Evolutionary conservation across 2,888 invertebrate genomes (phyloP), one percentile per base, ranked within the genome.

Genomic region (Dascillus cervinus): DNA sequence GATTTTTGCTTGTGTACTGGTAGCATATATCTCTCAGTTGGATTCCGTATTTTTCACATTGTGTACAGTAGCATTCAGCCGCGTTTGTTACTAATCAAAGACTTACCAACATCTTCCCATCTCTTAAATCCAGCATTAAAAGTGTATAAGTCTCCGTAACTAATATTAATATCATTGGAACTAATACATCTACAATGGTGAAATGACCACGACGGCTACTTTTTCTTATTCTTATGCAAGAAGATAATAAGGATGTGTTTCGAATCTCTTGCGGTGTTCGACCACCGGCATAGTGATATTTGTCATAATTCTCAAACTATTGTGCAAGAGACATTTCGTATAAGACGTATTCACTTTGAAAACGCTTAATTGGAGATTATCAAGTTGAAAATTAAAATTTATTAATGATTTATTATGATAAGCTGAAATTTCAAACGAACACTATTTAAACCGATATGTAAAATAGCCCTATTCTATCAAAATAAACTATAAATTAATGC

Each of bases 1-100:
- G 47, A 50, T 46, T 49, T 50, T 47, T 49, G 46, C 50, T 35
- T 33, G 38, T 28, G 36, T 41, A 40, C 37, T 39, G 32, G 37
- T 42, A 41, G 46, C 44, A 50, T 46, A 49, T 44, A 46, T 47
- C 43, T 48, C 48, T 25, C 46, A 35, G 48, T 46, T 32, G 48
- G 49, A 47, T 34, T 34, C 42, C 46, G 44, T 49, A 47, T 42
- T 45, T 47, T 49, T 47, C 44, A 39, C 32, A 30, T 37, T 41
- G 28, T 39, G 35, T 34, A 43, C 43, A 33, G 44, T 46, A 46
- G 47, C 44, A 34, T 41, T 44, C 37, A 39, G 36, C 35, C 37
- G n/a, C n/a, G 34, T 29, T 43, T 41, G 38, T 37, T 37, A 35
- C 43, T 43, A 39, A 33, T 34, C 31, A 28, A 22, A 28, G 25